These are phyloP conservation scores for Agrotis exclamationis DNA, from an alignment of 2,888 invertebrate genomes.

Conservation along the genomic window DNA sequence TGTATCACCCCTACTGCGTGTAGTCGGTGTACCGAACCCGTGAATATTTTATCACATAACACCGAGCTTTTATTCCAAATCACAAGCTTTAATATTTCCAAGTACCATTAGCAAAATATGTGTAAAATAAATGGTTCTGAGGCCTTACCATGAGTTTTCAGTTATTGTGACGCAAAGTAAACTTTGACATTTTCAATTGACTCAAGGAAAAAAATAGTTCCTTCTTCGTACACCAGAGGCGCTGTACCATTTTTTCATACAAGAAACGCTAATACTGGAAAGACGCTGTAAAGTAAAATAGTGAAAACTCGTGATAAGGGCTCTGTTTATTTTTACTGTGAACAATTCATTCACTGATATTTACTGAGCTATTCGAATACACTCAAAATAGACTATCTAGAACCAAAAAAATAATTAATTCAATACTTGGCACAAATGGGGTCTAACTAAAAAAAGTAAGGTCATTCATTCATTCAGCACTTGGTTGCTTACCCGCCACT, in stretches of 20 bases:
- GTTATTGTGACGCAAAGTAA: no score
- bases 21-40: not conserved
- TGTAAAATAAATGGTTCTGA: not conserved
- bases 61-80: constrained; percentile 8
- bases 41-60: constrained; percentile 20
- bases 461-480: not conserved
- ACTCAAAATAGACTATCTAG: not conserved
- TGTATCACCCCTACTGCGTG: not conserved
- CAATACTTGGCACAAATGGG: not conserved
- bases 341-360: not conserved
- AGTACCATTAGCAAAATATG: no score
- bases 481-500: not conserved
- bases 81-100: not conserved
- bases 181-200: no score
- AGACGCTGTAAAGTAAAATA: no score
- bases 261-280: no score
- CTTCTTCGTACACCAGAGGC: no score
- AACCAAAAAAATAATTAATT: not conserved
- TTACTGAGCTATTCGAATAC: no score
- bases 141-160: no score
- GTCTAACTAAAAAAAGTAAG: not conserved
- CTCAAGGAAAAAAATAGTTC: no score
- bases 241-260: no score
- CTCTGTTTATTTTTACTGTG: not conserved
- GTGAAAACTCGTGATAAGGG: no score